Conservation (phyloP, 2,888 invertebrate species). For the Parapristionchus giblindavisi region DNA sequence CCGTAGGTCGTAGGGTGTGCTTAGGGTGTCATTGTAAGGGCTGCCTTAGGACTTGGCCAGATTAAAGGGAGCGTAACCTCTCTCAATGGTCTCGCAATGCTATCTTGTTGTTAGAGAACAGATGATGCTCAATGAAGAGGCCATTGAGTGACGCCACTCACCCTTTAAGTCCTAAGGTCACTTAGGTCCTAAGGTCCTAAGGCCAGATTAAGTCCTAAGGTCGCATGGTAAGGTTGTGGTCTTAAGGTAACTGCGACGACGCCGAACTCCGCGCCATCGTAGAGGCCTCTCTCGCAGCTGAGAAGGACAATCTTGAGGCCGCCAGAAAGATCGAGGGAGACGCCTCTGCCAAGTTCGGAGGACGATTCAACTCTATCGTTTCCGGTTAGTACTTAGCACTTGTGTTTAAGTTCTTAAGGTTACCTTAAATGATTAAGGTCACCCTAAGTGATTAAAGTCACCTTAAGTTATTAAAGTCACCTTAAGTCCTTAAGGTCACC, state of each 20-base stretch:
- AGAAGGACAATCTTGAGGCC: conserved; percentile 67
- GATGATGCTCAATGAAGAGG: no score
- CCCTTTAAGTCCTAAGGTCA: background rate
- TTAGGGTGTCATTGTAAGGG: no score
- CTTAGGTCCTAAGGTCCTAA: background rate
- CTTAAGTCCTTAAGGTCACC: no score
- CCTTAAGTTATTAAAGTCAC: no score
- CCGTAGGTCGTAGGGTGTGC: no score
- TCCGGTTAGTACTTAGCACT: conserved; percentile 42
- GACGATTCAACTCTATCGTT: conserved; percentile 68
- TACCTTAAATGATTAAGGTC: background rate
- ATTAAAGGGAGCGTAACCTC: no score
- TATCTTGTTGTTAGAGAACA: no score
- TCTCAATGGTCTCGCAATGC: no score
- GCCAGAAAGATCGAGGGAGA: conserved; percentile 64
- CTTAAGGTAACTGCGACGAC: conserved; percentile 62
- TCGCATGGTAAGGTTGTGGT: background rate
- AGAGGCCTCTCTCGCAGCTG: conserved; percentile 43
- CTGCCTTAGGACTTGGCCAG: no score
- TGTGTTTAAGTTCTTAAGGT: no score
- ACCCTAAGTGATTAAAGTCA: no score
- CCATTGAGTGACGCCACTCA: conserved; percentile 6
- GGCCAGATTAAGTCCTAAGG: background rate
- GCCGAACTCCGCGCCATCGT: conserved; percentile 59
- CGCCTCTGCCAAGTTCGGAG: conserved; percentile 67